Evolutionary conservation across 2,797 vertebrate species (phyloP).

Genomic region (Catamblyrhynchus diadema): DNA sequence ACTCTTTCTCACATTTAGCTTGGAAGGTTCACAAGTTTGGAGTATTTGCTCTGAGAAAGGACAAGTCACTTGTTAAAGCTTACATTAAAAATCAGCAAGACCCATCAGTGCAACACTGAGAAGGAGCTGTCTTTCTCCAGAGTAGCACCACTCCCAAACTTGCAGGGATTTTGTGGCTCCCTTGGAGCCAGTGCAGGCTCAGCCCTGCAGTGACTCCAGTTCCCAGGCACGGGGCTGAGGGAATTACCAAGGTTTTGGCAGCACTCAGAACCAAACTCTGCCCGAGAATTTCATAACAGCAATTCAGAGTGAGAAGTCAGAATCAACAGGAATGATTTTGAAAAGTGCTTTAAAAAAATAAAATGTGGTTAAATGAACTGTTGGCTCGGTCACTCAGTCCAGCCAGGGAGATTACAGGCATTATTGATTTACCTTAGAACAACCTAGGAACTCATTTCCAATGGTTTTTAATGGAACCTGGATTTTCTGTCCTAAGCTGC

Average conservation of each 20-base stretch:
- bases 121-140: not conserved
- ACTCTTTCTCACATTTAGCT: not conserved
- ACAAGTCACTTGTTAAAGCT: not conserved
- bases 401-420: not conserved
- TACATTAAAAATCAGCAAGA: not conserved
- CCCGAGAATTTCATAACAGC: not conserved
- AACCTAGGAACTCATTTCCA: slow-evolving; percentile 36
- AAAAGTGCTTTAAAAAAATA: not conserved
- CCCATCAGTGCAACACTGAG: not conserved
- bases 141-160: not conserved
- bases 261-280: not conserved
- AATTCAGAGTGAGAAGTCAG: not conserved
- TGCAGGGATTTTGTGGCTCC: not conserved
- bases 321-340: not conserved
- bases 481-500: slow-evolving; percentile 17
- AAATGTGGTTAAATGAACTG: not conserved
- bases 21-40: not conserved
- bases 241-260: not conserved
- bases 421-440: slow-evolving; percentile 39
- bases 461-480: slow-evolving; percentile 19
- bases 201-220: not conserved
- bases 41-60: not conserved
- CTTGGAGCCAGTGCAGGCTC: accelerated
- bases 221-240: not conserved
- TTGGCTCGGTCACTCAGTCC: not conserved